A percentile compares a stretch with the other conserved stretches of the same genome.
phyloP scores from a whole-genome alignment of 2,797 vertebrate species.

The Pangasius larnaudii region DNA sequence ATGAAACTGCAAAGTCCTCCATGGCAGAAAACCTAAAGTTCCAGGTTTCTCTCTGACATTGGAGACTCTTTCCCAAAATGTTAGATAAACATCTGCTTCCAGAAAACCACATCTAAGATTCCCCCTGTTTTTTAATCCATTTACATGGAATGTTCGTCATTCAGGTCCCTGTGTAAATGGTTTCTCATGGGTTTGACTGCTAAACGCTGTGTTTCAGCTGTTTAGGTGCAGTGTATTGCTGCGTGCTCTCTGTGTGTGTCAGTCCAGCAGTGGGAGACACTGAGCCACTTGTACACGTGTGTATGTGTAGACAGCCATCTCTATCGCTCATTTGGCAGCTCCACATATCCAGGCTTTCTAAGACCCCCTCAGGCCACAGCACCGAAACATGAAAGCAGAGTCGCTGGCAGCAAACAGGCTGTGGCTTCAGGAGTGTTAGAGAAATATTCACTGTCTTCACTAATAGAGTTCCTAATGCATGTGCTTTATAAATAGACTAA shows the following conservation, averaged over 20 bases:
- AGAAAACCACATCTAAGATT: no score
- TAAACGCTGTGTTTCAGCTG: neutral
- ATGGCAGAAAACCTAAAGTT: neutral
- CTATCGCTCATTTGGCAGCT: conserved; percentile 8
- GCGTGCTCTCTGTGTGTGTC: neutral
- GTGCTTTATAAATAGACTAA: conserved; percentile 30
- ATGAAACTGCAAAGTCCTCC: neutral
- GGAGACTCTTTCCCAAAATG: neutral
- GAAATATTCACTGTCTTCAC: conserved; percentile 7
- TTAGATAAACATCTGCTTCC: neutral
- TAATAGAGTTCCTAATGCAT: conserved; percentile 15
- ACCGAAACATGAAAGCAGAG: conserved; percentile 33
- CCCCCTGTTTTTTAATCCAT: neutral
- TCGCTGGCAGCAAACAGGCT: conserved; percentile 17
- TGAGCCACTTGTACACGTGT: neutral
- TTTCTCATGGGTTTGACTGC: neutral
- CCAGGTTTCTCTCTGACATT: neutral
- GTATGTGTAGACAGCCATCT: neutral
- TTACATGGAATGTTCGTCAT: neutral
- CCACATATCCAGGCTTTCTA: conserved; percentile 16
- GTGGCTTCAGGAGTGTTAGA: conserved; percentile 10
- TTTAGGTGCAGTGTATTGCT: neutral
- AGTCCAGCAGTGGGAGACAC: conserved; percentile 38
- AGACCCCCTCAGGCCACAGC: conserved; percentile 42
- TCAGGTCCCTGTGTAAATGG: neutral